phyloP scores from a whole-genome alignment of 2,113 vertebrate genomes.

The Pachypanchax playfairii region DNA sequence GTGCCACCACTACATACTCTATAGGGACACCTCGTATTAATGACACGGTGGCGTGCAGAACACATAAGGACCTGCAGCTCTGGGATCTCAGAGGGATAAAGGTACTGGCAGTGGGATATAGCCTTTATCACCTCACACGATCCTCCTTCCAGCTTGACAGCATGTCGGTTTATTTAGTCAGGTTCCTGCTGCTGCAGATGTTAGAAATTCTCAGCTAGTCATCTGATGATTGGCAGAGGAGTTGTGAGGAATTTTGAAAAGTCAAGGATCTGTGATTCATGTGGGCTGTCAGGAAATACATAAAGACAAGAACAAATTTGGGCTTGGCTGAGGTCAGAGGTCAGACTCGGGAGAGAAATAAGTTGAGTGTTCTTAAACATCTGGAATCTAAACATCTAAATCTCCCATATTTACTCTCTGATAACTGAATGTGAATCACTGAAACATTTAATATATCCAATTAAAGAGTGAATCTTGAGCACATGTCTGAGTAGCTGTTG shows the following conservation, averaged over 20 bases:
- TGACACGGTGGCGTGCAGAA: constrained; percentile 30
- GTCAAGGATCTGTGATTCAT: constrained; percentile 37
- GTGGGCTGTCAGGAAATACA: constrained; percentile 41
- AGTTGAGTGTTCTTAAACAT: constrained; percentile 33
- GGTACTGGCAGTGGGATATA: constrained; percentile 29
- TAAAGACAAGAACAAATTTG: constrained; percentile 15
- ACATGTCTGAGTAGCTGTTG: constrained; percentile 22
- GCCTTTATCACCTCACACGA: constrained; percentile 57
- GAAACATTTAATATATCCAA: constrained; percentile 24
- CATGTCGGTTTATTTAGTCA: constrained; percentile 68
- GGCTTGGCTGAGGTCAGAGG: constrained; percentile 38
- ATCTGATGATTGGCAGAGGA: constrained; percentile 63
- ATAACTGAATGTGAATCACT: constrained; percentile 1
- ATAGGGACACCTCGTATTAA: constrained; percentile 64
- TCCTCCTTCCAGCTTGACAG: constrained; percentile 50
- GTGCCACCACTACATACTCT: constrained; percentile 55
- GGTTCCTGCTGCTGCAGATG: constrained; percentile 56
- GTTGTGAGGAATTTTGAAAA: constrained; percentile 44
- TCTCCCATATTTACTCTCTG: neutral
- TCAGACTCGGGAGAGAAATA: constrained; percentile 18
- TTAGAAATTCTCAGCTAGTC: constrained; percentile 44
- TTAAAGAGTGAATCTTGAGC: constrained; percentile 27
- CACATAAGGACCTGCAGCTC: constrained; percentile 52
- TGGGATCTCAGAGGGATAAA: constrained; percentile 44
- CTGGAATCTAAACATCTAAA: too few species aligned